Conservation (phyloP, 2,113 vertebrate species). For the Chrysochloris asiatica region DNA sequence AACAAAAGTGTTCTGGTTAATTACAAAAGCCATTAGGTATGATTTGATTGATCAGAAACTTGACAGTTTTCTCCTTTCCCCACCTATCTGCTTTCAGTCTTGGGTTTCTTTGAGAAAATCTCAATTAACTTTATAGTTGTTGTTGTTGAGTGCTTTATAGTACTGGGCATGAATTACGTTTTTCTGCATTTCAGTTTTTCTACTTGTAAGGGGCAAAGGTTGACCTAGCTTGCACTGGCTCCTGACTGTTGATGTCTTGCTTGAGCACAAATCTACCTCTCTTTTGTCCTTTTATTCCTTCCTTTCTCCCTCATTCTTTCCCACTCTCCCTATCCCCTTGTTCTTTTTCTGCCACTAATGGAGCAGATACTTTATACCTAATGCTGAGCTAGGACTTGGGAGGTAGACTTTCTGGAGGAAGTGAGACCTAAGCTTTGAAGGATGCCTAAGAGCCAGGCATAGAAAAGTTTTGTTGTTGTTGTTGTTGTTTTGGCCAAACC, state of each 20-base stretch:
- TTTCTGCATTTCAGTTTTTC: not conserved
- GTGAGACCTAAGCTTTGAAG: not conserved
- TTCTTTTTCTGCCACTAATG: not conserved
- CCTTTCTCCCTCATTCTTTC: not conserved
- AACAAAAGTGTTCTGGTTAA: not conserved
- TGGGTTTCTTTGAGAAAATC: not conserved
- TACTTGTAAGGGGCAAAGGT: not conserved
- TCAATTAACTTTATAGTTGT: too few species aligned
- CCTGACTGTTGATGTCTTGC: not conserved
- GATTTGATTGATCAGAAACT: not conserved
- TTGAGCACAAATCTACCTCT: too few species aligned
- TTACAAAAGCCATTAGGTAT: not conserved
- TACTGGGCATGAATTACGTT: not conserved
- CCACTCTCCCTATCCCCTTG: not conserved
- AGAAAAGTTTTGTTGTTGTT: not conserved
- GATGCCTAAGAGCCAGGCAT: not conserved
- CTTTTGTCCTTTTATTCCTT: not conserved
- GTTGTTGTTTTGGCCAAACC: too few species aligned
- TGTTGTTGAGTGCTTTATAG: not conserved
- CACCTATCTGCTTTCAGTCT: not conserved
- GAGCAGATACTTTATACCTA: not conserved
- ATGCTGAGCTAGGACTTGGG: not conserved
- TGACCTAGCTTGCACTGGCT: not conserved
- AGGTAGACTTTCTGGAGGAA: not conserved
- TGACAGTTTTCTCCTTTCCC: not conserved